These are phyloP conservation scores for Dolomedes plantarius DNA, from an alignment of 2,888 invertebrate genomes.

Conservation along the genomic window DNA sequence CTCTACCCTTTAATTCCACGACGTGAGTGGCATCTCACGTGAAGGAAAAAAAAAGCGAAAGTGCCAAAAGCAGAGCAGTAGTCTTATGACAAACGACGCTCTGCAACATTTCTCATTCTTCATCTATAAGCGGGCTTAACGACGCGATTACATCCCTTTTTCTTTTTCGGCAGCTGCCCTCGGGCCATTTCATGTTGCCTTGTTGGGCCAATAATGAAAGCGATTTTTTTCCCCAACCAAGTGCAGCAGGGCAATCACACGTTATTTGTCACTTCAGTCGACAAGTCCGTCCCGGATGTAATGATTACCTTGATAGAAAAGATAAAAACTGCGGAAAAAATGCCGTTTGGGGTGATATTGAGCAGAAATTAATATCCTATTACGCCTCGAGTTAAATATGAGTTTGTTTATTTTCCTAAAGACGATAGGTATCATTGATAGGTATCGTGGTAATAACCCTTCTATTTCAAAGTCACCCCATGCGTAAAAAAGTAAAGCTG, in stretches of 20 bases:
- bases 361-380: no score
- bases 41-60: neutral
- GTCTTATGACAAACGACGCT: slow-evolving; percentile 43
- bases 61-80: slow-evolving; percentile 32
- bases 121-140: neutral
- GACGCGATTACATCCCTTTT: neutral
- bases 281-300: slow-evolving; percentile 41
- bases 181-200: neutral
- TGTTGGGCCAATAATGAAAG: neutral
- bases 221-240: neutral
- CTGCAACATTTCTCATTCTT: neutral
- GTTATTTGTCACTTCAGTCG: slow-evolving; percentile 15
- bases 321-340: no score
- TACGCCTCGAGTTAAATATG: no score
- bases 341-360: no score
- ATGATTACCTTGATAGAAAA: neutral
- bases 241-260: neutral
- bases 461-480: no score
- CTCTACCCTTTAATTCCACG: no score
- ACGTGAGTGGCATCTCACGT: no score
- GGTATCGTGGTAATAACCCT: no score
- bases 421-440: no score
- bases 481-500: no score
- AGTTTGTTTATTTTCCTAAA: no score
- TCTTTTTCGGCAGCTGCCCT: neutral